A percentile compares a stretch with the other conserved stretches of the same genome.
phyloP scores from a whole-genome alignment of 1,140 invertebrate species.

The Thereuonema tuberculata region DNA sequence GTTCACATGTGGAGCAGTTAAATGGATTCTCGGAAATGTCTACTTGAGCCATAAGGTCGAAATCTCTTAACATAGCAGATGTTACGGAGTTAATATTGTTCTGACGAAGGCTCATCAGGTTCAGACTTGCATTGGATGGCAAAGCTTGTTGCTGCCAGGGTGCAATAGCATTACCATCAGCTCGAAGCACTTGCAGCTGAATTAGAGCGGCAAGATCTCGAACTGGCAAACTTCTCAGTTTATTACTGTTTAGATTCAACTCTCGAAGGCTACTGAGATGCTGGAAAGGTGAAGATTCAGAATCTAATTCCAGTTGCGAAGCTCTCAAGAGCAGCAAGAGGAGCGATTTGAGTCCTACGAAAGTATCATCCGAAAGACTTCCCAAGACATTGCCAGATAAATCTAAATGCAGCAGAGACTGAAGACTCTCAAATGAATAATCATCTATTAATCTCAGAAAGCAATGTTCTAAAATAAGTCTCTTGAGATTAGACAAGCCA shows the following conservation, averaged over 20 bases:
- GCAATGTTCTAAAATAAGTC: conserved; percentile 4
- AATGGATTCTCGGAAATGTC: conserved; percentile 39
- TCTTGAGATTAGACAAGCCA: conserved; percentile 9
- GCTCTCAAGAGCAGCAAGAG: neutral
- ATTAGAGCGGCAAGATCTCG: conserved; percentile 32
- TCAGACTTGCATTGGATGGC: neutral
- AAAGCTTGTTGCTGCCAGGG: conserved; percentile 8
- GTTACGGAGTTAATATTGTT: conserved; percentile 41
- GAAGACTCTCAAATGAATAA: conserved; percentile 25
- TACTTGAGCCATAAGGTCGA: conserved; percentile 32
- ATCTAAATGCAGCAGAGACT: conserved; percentile 32
- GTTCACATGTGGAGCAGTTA: conserved; percentile 27
- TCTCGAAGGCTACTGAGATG: conserved; percentile 32
- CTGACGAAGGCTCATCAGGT: conserved; percentile 24
- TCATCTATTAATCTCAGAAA: conserved; percentile 2
- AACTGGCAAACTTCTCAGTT: conserved; percentile 35
- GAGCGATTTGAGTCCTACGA: conserved; percentile 22
- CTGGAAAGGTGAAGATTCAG: conserved; percentile 4
- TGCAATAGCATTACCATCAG: conserved; percentile 1
- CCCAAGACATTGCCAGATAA: conserved; percentile 36
- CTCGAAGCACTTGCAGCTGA: conserved; percentile 27
- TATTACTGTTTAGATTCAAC: conserved; percentile 37
- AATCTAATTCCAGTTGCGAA: neutral
- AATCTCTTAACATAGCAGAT: conserved; percentile 40
- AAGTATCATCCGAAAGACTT: conserved; percentile 29